Evolutionary conservation across 2,797 vertebrate species (phyloP).

Genomic region (Buceros bicornis): DNA sequence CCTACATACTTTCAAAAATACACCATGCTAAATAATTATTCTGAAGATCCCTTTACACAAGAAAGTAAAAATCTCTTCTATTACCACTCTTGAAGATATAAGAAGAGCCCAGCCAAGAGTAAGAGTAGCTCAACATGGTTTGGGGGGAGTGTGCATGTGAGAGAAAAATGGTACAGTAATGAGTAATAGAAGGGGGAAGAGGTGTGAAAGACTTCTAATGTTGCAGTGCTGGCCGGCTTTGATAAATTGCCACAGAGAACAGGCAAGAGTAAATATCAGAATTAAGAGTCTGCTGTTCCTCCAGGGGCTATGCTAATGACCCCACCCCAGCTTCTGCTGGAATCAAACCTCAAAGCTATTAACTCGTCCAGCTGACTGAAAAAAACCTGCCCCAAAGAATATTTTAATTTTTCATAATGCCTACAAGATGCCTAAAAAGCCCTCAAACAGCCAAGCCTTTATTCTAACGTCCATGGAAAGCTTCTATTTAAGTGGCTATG

Average conservation of each 20-base stretch:
- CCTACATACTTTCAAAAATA: constrained; percentile 14
- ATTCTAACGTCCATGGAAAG: constrained; percentile 24
- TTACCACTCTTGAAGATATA: neutral
- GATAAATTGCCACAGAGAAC: constrained; percentile 24
- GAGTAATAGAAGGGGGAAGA: neutral
- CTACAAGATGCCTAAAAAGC: constrained; percentile 37
- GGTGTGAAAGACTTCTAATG: neutral
- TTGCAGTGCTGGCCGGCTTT: neutral
- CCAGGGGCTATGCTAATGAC: neutral
- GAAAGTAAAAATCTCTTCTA: constrained; percentile 31
- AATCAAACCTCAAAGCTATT: constrained; percentile 49
- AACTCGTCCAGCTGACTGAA: neutral
- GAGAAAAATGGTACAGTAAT: constrained; percentile 13
- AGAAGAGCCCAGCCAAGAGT: neutral
- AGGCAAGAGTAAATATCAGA: constrained; percentile 29
- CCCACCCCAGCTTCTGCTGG: neutral
- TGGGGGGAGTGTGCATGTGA: neutral
- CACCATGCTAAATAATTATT: constrained; percentile 14
- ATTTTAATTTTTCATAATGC: constrained; percentile 64
- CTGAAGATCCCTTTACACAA: constrained; percentile 16
- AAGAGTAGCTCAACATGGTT: neutral
- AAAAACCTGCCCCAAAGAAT: constrained; percentile 43
- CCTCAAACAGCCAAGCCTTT: neutral
- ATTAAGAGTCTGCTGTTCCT: constrained; percentile 33
- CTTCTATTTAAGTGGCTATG: constrained; percentile 13